These are phyloP conservation scores for Paradisaea rubra DNA, from an alignment of 2,113 vertebrate genomes.

Conservation along the genomic window DNA sequence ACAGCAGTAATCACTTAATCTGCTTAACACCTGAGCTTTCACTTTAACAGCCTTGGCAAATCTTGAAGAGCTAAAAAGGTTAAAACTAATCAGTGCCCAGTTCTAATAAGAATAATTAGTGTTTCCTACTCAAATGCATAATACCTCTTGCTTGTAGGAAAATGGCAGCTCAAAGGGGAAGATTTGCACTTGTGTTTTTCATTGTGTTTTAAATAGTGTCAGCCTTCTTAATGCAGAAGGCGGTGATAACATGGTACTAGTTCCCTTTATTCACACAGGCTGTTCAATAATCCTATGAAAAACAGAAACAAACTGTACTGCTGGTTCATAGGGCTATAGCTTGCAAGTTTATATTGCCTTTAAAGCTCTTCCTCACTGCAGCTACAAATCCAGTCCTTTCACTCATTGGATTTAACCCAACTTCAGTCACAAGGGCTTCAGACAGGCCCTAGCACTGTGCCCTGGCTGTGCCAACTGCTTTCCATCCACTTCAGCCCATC, in stretches of 20 bases:
- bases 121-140: slow-evolving; percentile 43
- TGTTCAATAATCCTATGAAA: not conserved
- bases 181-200: not conserved
- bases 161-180: not conserved
- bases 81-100: slow-evolving; percentile 49
- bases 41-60: slow-evolving; percentile 58
- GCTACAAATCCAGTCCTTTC: not conserved
- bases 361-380: not conserved
- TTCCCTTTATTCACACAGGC: not conserved
- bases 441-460: not conserved
- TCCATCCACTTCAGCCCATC: not conserved
- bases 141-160: not conserved
- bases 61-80: slow-evolving; percentile 59
- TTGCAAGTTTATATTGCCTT: not conserved
- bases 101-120: slow-evolving; percentile 55
- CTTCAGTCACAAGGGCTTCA: not conserved
- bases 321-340: not conserved
- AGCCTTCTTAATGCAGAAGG: not conserved
- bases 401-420: not conserved
- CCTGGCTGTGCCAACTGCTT: not conserved
- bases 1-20: slow-evolving; percentile 72
- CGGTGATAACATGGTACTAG: not conserved
- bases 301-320: not conserved
- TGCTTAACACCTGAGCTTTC: slow-evolving; percentile 69
- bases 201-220: not conserved